A percentile compares a stretch with the other conserved stretches of the same genome.
phyloP scores from a whole-genome alignment of 2,888 invertebrate species.

The Trachelus stipa region DNA sequence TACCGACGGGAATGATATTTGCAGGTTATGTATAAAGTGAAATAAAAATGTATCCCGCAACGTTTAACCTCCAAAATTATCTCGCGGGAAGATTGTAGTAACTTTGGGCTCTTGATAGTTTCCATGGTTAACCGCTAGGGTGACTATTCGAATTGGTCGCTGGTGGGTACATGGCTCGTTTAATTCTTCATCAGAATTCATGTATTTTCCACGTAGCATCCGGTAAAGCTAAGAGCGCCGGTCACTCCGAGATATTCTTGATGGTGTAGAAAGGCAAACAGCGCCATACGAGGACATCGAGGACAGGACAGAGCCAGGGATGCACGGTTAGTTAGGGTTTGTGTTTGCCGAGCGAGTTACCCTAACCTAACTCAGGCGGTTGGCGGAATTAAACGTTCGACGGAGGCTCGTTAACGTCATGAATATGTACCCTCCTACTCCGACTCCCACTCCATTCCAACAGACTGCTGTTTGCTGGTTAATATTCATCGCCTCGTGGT shows the following conservation, averaged over 20 bases:
- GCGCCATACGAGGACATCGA: slow-evolving; percentile 30
- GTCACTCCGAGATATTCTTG: slow-evolving; percentile 38
- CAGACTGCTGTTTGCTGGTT: slow-evolving; percentile 57
- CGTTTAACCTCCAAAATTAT: too few species aligned
- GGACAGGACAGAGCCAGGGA: slow-evolving; percentile 42
- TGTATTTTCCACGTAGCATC: too few species aligned
- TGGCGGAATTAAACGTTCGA: slow-evolving; percentile 67
- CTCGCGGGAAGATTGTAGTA: too few species aligned
- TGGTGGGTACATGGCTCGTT: too few species aligned
- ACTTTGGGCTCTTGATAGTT: too few species aligned
- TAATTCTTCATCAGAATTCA: too few species aligned
- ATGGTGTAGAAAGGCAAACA: slow-evolving; percentile 55
- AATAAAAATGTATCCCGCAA: too few species aligned
- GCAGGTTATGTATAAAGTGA: too few species aligned
- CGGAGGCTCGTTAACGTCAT: slow-evolving; percentile 67
- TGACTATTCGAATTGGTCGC: too few species aligned
- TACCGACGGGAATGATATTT: too few species aligned
- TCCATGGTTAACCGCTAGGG: too few species aligned
- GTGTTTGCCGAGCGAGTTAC: slow-evolving; percentile 67
- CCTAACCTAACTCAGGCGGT: slow-evolving; percentile 65
- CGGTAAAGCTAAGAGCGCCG: neutral
- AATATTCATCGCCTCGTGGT: slow-evolving; percentile 62
- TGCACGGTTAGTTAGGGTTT: slow-evolving; percentile 66
- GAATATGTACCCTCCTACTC: slow-evolving; percentile 67
- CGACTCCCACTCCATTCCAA: slow-evolving; percentile 13